These are phyloP conservation scores for Celastrina argiolus DNA, from an alignment of 2,888 invertebrate species.

Conservation along the genomic window DNA sequence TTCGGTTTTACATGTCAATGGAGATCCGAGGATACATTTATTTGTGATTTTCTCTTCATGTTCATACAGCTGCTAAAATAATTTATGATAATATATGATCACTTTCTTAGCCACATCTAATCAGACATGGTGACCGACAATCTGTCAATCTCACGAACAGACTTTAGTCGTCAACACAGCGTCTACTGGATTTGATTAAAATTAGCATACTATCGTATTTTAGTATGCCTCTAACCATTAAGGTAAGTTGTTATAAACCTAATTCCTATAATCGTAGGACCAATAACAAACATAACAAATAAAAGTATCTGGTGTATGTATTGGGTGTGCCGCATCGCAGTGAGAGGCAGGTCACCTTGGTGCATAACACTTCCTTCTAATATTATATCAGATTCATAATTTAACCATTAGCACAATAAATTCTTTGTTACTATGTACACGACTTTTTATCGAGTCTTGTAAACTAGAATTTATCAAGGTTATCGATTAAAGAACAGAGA, in stretches of 20 bases:
- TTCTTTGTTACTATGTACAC: background rate
- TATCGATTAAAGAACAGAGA: background rate
- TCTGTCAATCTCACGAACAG: no score
- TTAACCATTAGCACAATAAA: slow-evolving; percentile 21
- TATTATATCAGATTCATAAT: slow-evolving; percentile 32
- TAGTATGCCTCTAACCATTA: no score
- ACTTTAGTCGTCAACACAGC: no score
- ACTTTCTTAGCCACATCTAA: no score
- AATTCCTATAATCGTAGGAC: background rate
- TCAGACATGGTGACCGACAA: no score
- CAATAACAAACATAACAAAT: slow-evolving; percentile 12
- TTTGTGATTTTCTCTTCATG: slow-evolving; percentile 31
- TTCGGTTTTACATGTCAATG: slow-evolving; percentile 61
- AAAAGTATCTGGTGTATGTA: slow-evolving; percentile 35
- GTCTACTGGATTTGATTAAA: no score
- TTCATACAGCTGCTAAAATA: background rate
- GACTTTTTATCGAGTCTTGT: background rate
- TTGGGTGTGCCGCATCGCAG: slow-evolving; percentile 41
- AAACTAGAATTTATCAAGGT: background rate
- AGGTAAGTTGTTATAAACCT: no score
- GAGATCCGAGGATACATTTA: slow-evolving; percentile 38
- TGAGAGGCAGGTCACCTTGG: slow-evolving; percentile 51
- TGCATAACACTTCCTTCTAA: slow-evolving; percentile 48
- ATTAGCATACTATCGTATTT: no score
- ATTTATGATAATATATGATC: no score